phyloP scores from a whole-genome alignment of 2,888 invertebrate genomes.

The Busseola fusca region DNA sequence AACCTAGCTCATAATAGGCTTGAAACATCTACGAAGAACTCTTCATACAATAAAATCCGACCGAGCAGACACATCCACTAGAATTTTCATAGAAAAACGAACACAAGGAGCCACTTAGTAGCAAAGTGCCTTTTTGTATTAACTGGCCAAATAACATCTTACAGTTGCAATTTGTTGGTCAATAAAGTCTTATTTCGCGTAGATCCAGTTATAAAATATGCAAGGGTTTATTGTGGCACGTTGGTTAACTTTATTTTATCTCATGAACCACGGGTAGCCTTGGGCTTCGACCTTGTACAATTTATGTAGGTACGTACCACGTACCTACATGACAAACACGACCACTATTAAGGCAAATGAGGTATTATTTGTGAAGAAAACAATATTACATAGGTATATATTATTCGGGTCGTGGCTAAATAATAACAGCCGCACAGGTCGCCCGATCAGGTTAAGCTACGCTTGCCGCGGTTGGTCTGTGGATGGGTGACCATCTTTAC shows the following conservation, averaged over 20 bases:
- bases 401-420: too few relatives aligned
- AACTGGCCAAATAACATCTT: constrained; percentile 13
- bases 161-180: constrained; percentile 28
- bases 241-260: constrained; percentile 27
- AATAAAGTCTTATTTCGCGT: constrained; percentile 8
- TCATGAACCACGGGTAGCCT: constrained; percentile 7
- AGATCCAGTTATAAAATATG: constrained; percentile 33
- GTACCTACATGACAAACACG: background rate
- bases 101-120: background rate
- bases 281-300: constrained; percentile 13
- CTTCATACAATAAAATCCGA: background rate
- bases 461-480: too few relatives aligned
- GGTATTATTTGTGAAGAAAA: constrained; percentile 10
- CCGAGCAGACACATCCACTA: background rate
- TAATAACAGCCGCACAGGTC: too few relatives aligned
- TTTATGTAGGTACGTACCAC: background rate
- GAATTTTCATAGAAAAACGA: constrained; percentile 16
- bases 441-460: too few relatives aligned
- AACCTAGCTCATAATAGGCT: background rate
- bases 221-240: background rate
- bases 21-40: background rate
- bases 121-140: background rate
- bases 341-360: constrained; percentile 6
- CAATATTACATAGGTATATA: too few relatives aligned
- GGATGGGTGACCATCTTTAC: too few relatives aligned